Evolutionary conservation across 2,888 invertebrate species (phyloP).

Genomic region (Blera fallax): DNA sequence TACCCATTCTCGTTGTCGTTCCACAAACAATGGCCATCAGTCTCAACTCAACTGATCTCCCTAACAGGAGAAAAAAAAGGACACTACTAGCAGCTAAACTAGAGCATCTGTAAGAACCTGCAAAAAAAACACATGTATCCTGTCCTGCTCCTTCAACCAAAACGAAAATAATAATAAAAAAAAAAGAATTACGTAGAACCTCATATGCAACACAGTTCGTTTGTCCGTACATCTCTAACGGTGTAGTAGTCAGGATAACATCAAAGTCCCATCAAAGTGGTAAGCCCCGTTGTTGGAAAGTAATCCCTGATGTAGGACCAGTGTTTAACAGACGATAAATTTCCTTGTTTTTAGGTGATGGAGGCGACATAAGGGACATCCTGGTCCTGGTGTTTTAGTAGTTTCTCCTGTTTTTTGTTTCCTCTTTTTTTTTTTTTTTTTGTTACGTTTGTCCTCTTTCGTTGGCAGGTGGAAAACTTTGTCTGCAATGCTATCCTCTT

Average conservation of each 20-base stretch:
- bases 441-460: background rate
- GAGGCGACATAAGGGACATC: constrained; percentile 67
- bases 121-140: constrained; percentile 13
- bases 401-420: constrained; percentile 3
- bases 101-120: background rate
- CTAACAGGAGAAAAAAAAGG: constrained; percentile 13
- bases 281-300: constrained; percentile 58
- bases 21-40: constrained; percentile 21
- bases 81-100: background rate
- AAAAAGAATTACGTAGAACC: no score
- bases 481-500: constrained; percentile 32
- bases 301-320: constrained; percentile 70
- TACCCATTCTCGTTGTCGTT: background rate
- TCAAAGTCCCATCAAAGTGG: constrained; percentile 69
- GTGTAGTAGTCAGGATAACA: constrained; percentile 40
- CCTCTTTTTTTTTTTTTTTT: background rate
- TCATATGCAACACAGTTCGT: constrained; percentile 1
- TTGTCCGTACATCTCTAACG: constrained; percentile 27
- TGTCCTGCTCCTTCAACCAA: background rate
- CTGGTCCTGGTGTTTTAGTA: constrained; percentile 34
- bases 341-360: constrained; percentile 70
- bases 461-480: constrained; percentile 57
- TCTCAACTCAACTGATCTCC: constrained; percentile 23
- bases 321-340: constrained; percentile 71
- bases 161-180: constrained; percentile 11